A percentile compares a stretch with the other conserved stretches of the same genome.
Conservation (phyloP, 1,140 invertebrate species). For the Philaenus spumarius region DNA sequence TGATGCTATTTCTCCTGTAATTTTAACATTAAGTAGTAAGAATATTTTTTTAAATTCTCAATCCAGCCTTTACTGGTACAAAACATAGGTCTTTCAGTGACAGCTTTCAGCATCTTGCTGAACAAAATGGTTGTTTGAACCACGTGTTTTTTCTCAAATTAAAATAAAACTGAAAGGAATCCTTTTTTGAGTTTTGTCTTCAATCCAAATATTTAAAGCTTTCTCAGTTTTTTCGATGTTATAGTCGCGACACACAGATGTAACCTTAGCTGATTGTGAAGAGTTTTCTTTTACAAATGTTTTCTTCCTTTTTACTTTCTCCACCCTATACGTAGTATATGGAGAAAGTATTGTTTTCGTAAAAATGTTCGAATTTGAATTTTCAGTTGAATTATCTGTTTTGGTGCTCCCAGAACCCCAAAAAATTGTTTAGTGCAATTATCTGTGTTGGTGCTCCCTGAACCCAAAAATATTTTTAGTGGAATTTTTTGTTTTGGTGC, state of each 20-base stretch:
- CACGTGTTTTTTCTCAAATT: neutral
- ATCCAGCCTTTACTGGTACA: neutral
- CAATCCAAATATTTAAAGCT: neutral
- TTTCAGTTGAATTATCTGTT: no score
- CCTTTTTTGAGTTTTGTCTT: neutral
- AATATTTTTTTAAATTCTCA: neutral
- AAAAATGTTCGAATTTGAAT: no score
- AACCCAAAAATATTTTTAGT: no score
- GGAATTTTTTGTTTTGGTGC: no score
- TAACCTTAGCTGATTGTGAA: neutral
- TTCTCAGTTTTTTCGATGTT: neutral
- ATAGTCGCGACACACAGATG: neutral
- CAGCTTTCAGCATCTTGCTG: neutral
- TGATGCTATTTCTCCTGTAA: neutral
- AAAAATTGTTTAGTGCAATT: no score
- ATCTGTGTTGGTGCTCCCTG: no score
- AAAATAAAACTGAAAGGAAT: neutral
- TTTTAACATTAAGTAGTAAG: neutral
- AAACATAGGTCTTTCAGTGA: neutral
- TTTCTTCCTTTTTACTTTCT: slow-evolving; percentile 2
- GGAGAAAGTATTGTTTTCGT: no score
- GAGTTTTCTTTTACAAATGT: neutral
- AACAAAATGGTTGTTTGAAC: neutral
- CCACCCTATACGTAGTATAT: no score
- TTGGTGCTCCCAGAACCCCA: no score